phyloP scores from a whole-genome alignment of 1,140 invertebrate species.

The Hylaeus anthracinus region DNA sequence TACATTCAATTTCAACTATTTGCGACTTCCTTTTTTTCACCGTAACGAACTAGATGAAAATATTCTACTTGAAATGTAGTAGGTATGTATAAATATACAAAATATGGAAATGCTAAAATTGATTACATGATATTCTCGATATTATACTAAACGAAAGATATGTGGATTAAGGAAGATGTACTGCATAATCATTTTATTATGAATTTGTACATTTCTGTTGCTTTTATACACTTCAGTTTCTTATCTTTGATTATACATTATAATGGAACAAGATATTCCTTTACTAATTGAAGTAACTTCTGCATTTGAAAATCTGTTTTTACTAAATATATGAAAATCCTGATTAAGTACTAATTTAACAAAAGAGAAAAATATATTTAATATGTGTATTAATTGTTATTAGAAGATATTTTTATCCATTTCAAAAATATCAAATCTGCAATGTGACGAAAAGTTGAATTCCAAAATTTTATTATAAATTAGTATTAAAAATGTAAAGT shows the following conservation, averaged over 20 bases:
- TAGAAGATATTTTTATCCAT: constrained; percentile 26
- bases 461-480: constrained; percentile 25
- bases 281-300: background rate
- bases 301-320: background rate
- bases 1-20: constrained; percentile 32
- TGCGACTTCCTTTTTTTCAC: constrained; percentile 19
- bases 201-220: constrained; percentile 13
- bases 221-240: constrained; percentile 1
- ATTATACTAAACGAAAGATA: constrained; percentile 22
- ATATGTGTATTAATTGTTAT: constrained; percentile 25
- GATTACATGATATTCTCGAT: constrained; percentile 36
- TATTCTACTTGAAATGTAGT: constrained; percentile 29
- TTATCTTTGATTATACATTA: background rate
- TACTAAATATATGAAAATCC: background rate
- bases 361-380: constrained; percentile 24
- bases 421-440: constrained; percentile 17
- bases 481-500: constrained; percentile 8
- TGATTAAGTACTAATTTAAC: constrained; percentile 9
- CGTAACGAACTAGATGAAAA: constrained; percentile 25
- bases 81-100: constrained; percentile 18
- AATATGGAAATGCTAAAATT: constrained; percentile 36
- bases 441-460: background rate
- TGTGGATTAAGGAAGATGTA: constrained; percentile 29
- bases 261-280: constrained; percentile 4
- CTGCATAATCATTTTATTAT: constrained; percentile 25